phyloP scores from a whole-genome alignment of 2,797 vertebrate species.

The Schizopygopsis pylzovi region DNA sequence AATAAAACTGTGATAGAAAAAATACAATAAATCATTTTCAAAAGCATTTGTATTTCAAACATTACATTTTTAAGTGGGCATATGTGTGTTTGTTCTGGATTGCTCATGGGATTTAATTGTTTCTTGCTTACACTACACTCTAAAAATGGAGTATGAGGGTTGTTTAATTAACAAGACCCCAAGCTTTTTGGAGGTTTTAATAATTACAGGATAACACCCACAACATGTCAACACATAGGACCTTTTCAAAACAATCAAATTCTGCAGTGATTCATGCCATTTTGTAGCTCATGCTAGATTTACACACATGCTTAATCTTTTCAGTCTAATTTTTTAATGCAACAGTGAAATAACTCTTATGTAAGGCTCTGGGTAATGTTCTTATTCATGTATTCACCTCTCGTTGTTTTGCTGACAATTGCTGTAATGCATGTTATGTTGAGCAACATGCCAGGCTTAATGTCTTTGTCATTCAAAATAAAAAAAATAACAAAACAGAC shows the following conservation, averaged over 20 bases:
- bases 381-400: neutral
- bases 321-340: constrained; percentile 9
- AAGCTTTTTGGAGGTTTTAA: constrained; percentile 11
- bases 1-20: neutral
- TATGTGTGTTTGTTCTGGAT: neutral
- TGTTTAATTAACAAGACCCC: constrained; percentile 33
- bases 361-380: neutral
- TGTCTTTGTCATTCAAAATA: neutral
- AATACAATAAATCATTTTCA: neutral
- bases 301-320: neutral
- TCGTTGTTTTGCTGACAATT: constrained; percentile 6
- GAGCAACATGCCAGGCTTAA: neutral
- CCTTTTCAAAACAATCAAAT: constrained; percentile 4
- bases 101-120: neutral
- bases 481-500: neutral
- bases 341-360: constrained; percentile 1
- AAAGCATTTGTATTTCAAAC: neutral
- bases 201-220: constrained; percentile 13
- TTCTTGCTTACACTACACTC: neutral
- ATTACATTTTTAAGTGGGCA: neutral
- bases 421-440: neutral
- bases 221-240: constrained; percentile 38
- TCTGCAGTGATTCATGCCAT: constrained; percentile 5
- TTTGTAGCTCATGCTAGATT: neutral
- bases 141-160: constrained; percentile 17